phyloP scores from a whole-genome alignment of 2,888 invertebrate species.

The Ennomos erosarius region DNA sequence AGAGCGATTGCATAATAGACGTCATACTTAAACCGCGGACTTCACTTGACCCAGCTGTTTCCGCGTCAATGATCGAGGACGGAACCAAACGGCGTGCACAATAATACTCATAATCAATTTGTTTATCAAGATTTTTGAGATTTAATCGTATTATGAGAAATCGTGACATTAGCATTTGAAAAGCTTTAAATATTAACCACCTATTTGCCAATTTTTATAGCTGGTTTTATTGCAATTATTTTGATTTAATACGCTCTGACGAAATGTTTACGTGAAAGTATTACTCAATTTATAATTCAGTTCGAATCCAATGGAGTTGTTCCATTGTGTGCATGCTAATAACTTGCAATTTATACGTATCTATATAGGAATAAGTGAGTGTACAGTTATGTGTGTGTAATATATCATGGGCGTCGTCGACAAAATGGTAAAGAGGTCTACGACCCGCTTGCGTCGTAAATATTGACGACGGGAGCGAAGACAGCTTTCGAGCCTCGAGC shows the following conservation, averaged over 20 bases:
- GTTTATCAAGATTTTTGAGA: slow-evolving; percentile 9
- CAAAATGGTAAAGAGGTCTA: slow-evolving; percentile 62
- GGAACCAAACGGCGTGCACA: slow-evolving; percentile 16
- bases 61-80: slow-evolving; percentile 14
- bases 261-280: slow-evolving; percentile 47
- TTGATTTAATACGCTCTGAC: slow-evolving; percentile 16
- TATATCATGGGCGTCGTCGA: slow-evolving; percentile 50
- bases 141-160: slow-evolving; percentile 26
- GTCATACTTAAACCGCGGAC: slow-evolving; percentile 14
- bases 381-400: slow-evolving; percentile 56
- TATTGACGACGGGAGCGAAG: slow-evolving; percentile 52
- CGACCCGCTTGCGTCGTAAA: slow-evolving; percentile 54
- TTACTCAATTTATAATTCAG: slow-evolving; percentile 39
- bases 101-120: slow-evolving; percentile 25
- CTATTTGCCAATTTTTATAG: slow-evolving; percentile 31
- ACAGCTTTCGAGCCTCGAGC: slow-evolving; percentile 64
- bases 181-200: slow-evolving; percentile 22
- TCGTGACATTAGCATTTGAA: slow-evolving; percentile 19
- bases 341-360: slow-evolving; percentile 48
- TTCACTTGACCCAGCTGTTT: slow-evolving; percentile 21
- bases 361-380: slow-evolving; percentile 47
- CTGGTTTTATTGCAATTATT: slow-evolving; percentile 26
- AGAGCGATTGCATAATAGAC: slow-evolving; percentile 57
- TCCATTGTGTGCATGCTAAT: slow-evolving; percentile 50
- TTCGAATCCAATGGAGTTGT: slow-evolving; percentile 34